These are phyloP conservation scores for Hyles euphorbiae DNA, from an alignment of 1,140 invertebrate genomes.

Conservation along the genomic window DNA sequence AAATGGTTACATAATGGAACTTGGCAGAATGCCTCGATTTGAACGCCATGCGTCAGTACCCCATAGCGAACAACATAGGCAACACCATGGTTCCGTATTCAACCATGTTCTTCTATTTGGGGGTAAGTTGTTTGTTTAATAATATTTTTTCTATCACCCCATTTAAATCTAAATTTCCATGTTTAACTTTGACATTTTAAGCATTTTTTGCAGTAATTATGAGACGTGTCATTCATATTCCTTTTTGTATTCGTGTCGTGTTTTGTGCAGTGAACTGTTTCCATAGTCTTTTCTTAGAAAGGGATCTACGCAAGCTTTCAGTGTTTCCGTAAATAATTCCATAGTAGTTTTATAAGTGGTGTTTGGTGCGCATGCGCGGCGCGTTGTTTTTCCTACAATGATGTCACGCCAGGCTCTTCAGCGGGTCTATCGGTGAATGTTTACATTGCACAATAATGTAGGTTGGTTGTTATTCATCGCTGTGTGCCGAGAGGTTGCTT, in stretches of 20 bases:
- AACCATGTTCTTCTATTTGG: constrained; percentile 36
- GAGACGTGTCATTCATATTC: too few species aligned
- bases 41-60: constrained; percentile 29
- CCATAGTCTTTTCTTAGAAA: too few species aligned
- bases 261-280: too few species aligned
- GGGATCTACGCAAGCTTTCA: too few species aligned
- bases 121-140: constrained; percentile 30
- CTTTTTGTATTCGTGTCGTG: too few species aligned
- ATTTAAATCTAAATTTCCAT: too few species aligned
- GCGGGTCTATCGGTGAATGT: constrained; percentile 1
- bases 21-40: constrained; percentile 39
- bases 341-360: neutral
- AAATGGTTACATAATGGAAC: constrained; percentile 7
- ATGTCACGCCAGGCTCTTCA: constrained; percentile 1
- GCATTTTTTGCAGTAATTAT: too few species aligned
- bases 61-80: constrained; percentile 22
- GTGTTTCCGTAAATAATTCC: neutral
- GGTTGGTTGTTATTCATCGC: constrained; percentile 5
- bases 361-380: constrained; percentile 1
- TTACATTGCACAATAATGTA: constrained; percentile 4
- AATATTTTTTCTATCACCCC: neutral
- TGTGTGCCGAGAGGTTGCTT: neutral
- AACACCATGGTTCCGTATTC: constrained; percentile 37
- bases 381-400: constrained; percentile 1
- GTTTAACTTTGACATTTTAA: too few species aligned